phyloP scores from a whole-genome alignment of 2,113 vertebrate species.

The Spilogale gracilis region DNA sequence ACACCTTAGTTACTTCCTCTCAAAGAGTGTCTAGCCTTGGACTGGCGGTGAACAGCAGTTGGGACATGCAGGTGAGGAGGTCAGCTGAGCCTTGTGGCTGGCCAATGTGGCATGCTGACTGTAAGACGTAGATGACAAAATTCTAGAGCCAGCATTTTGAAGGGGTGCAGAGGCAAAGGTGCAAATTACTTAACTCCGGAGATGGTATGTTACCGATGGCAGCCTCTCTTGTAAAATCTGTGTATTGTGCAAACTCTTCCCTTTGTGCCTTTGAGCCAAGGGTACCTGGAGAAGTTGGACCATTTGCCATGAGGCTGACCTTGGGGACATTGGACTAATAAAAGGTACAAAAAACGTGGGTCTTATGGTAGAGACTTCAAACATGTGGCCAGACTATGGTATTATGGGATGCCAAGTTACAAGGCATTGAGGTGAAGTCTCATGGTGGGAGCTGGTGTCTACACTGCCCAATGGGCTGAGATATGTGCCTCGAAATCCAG shows the following conservation, averaged over 20 bases:
- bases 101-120: not conserved
- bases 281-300: not conserved
- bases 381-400: not conserved
- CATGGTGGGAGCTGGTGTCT: not conserved
- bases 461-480: not conserved
- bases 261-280: not conserved
- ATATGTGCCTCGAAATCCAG: not conserved
- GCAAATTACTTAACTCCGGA: not conserved
- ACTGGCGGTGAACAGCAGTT: not conserved
- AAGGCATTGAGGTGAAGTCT: not conserved
- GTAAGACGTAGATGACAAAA: not conserved
- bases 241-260: not conserved
- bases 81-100: accelerated
- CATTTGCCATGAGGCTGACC: not conserved
- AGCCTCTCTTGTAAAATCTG: not conserved
- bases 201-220: not conserved
- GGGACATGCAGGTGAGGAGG: not conserved
- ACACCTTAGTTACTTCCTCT: not conserved
- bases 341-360: not conserved
- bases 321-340: not conserved
- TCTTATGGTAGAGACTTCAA: not conserved
- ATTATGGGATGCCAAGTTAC: not conserved
- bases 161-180: accelerated
- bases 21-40: not conserved
- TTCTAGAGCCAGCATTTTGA: not conserved